Evolutionary conservation across 1,140 invertebrate genomes (phyloP), one percentile per base, ranked within the genome.

Genomic region (Diploscapter pachys): DNA sequence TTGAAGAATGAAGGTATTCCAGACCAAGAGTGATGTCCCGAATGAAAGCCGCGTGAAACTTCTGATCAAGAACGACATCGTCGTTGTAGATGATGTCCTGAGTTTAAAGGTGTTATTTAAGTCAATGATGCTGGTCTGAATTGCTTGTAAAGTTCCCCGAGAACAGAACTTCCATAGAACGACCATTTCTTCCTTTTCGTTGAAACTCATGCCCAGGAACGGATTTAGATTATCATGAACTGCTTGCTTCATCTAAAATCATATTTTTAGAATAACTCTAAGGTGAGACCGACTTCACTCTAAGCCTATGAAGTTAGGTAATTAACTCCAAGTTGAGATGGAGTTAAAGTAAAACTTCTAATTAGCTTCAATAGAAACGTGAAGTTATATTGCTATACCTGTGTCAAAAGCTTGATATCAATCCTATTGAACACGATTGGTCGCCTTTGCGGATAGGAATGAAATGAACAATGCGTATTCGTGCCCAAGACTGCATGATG

Each of bases 191-290:
- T 83, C 76, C 65, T 82, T 84, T 66, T 84, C 83, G 56, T 84
- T 84, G 78, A 85, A 84, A 13, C 81, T 65, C 61, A 84, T 79
- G 11, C 83, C 83, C 31, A 84, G 62, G 67, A 84, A 84, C 2
- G 83, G 83, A 71, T 84, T 84, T 64, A 84, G 68, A 61, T 84
- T 84, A 65, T 84, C 83, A 71, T 84, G 83, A 49, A 84, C 82
- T 56, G 63, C 73, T 73, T 78, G 79, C 64, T 79, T 80, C 74
- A 79, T 81, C 73, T 79, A 51, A 74, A 80, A 66, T 49, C 5
- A 51, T 52, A 31, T 31, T 31, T 31, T 31, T 31, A 31, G 31
- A 67, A 67, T 2, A 5, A 13, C 5, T 49, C 51, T 13, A 67
- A 67, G 6, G 51, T 51, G n/a, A 67, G 31, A 31, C 1, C 31